Base-by-base conservation (phyloP, 2,797 vertebrate genomes). In the Phrynocephalus vlangalii region DNA sequence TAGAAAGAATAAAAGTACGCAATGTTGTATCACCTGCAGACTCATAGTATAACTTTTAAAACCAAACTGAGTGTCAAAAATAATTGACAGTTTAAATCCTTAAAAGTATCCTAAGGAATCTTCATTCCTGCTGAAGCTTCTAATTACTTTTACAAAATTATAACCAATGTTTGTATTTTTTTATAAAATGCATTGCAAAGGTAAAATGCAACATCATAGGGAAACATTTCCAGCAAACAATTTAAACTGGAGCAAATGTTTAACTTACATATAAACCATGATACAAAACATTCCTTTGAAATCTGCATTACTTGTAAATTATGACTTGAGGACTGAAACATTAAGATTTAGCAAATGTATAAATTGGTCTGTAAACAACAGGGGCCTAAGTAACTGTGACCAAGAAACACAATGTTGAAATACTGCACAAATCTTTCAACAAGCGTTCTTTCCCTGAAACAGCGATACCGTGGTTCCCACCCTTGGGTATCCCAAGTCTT, bases 51-150 rank as follows among this genome's bases (percentile, higher is more conserved):
- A 0, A 44, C 0, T 9, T 63, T 77, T 83, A 56, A 84, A 88
- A 73, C 16, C 24, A 79, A 52, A 79, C 3, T 79, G 26, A 72
- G 28, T 79, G 30, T 79, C n/a, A 84, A 87, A 80, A 82, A 56
- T 44, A 2, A 71, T 26, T 67, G 15, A 82, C 11, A 81, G 9
- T 73, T 30, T 63, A 30, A 24, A 26, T 48, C 11, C 15, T 67
- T 52, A 87, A 66, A 13, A 67, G 26, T 76, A 67, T 87, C 28
- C n/a, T n/a, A 80, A 60, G 24, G 28, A 8, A 2, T n/a, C 24
- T 24, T 33, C 33, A 79, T 9, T 79, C 66, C 33, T 76, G 44
- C 10, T 56, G 10, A 72, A 16, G 30, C 50, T 33, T 83, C 9
- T 30, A 60, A 83, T n/a, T 71, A 26, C n/a, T 68, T 78, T 50